Evolutionary conservation across 2,888 invertebrate species (phyloP).

Genomic region (Euproctis similis): DNA sequence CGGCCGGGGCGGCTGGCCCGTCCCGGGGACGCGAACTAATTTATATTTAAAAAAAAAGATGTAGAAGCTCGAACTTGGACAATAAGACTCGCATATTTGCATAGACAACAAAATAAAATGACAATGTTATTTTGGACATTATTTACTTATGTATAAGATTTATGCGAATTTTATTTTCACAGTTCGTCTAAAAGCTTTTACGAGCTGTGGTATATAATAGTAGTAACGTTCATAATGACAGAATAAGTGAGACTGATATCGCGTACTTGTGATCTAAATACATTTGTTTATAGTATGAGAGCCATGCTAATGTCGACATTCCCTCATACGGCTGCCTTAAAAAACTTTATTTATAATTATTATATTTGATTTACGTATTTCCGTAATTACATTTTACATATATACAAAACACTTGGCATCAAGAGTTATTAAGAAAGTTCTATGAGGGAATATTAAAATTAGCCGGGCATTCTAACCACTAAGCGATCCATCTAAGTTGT

Average conservation of each 20-base stretch:
- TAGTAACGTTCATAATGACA: slow-evolving; percentile 69
- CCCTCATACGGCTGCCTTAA: too few relatives aligned
- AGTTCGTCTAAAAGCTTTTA: slow-evolving; percentile 35
- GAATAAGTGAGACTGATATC: slow-evolving; percentile 74
- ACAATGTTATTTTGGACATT: slow-evolving; percentile 8
- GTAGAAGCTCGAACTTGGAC: slow-evolving; percentile 33
- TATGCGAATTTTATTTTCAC: slow-evolving; percentile 39
- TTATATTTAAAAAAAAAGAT: slow-evolving; percentile 30
- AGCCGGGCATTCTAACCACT: too few relatives aligned
- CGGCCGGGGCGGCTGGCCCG: slow-evolving; percentile 56
- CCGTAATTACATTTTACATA: too few relatives aligned
- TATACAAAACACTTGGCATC: too few relatives aligned
- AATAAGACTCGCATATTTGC: slow-evolving; percentile 36
- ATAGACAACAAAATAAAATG: slow-evolving; percentile 10
- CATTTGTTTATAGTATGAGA: too few relatives aligned
- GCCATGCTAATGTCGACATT: too few relatives aligned
- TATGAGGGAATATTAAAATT: too few relatives aligned
- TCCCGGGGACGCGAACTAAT: slow-evolving; percentile 37
- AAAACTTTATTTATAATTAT: too few relatives aligned
- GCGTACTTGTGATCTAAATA: slow-evolving; percentile 58
- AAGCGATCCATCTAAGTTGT: slow-evolving; percentile 28
- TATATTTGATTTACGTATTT: too few relatives aligned
- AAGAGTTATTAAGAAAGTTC: too few relatives aligned
- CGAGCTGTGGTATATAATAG: slow-evolving; percentile 60
- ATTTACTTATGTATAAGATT: slow-evolving; percentile 11